These are phyloP conservation scores for Ellobius talpinus DNA, from an alignment of 2,113 vertebrate genomes.

Conservation along the genomic window DNA sequence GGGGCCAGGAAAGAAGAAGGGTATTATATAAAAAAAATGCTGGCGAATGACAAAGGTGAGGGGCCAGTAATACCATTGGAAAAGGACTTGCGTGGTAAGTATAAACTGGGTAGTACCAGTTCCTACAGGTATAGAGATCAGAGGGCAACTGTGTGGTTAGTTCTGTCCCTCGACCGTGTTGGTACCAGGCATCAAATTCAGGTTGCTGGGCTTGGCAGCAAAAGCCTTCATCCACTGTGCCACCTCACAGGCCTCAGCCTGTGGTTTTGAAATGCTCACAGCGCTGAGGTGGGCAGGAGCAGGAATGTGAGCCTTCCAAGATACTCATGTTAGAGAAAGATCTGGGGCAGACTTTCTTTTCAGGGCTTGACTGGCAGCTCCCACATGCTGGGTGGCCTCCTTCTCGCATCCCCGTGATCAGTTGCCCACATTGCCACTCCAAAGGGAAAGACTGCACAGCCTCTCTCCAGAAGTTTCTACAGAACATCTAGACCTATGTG, in stretches of 20 bases:
- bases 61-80: not conserved
- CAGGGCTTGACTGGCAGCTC: not conserved
- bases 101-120: accelerated
- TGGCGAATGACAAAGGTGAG: not conserved
- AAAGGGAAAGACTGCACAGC: not conserved
- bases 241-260: not conserved
- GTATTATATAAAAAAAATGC: not conserved
- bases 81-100: not conserved
- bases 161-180: not conserved
- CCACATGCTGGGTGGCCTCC: conserved; percentile 31
- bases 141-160: not conserved
- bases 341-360: not conserved
- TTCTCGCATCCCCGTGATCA: not conserved
- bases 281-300: too few species aligned
- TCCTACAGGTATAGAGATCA: not conserved
- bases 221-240: not conserved
- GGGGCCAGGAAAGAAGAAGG: not conserved
- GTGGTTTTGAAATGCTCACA: not conserved
- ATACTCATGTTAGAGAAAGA: not conserved
- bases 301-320: not conserved
- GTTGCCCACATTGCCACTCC: not conserved
- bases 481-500: not conserved
- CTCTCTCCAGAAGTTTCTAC: not conserved
- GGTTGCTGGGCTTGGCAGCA: too few species aligned
- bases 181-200: not conserved